These are phyloP conservation scores for Leptopilina clavipes DNA, from an alignment of 1,140 invertebrate species.

Conservation along the genomic window DNA sequence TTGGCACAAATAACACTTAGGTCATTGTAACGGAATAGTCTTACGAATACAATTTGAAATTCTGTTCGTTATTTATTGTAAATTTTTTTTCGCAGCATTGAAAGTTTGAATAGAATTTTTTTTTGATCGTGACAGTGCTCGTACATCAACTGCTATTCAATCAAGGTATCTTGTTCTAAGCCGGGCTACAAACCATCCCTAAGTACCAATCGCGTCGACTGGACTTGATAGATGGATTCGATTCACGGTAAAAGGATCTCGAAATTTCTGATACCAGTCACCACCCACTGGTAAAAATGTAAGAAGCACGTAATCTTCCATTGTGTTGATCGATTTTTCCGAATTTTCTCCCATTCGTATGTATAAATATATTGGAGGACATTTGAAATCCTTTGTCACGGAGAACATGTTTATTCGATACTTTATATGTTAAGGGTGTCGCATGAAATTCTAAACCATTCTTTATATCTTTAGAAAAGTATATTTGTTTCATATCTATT, in stretches of 20 bases:
- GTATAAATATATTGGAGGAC: background rate
- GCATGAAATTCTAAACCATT: no score
- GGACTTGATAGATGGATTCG: slow-evolving; percentile 65
- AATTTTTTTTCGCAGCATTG: slow-evolving; percentile 43
- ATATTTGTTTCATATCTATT: no score
- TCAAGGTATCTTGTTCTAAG: slow-evolving; percentile 68
- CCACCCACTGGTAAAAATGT: slow-evolving; percentile 45
- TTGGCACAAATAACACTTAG: no score
- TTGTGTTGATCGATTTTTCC: slow-evolving; percentile 4
- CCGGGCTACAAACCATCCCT: slow-evolving; percentile 61
- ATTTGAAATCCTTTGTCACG: background rate
- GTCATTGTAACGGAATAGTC: no score
- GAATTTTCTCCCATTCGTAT: background rate
- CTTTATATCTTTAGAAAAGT: no score
- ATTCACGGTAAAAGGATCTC: slow-evolving; percentile 55
- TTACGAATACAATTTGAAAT: background rate
- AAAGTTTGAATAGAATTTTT: slow-evolving; percentile 51
- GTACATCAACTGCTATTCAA: slow-evolving; percentile 65
- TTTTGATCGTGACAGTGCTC: slow-evolving; percentile 48
- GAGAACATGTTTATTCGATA: background rate
- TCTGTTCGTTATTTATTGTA: slow-evolving; percentile 53
- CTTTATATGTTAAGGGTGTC: background rate
- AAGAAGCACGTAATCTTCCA: slow-evolving; percentile 54
- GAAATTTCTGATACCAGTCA: slow-evolving; percentile 49
- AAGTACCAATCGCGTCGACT: slow-evolving; percentile 64